Percentiles rank a stretch among this genome's conserved stretches.
phyloP scores from a whole-genome alignment of 2,888 invertebrate genomes.

The Philonicus albiceps region DNA sequence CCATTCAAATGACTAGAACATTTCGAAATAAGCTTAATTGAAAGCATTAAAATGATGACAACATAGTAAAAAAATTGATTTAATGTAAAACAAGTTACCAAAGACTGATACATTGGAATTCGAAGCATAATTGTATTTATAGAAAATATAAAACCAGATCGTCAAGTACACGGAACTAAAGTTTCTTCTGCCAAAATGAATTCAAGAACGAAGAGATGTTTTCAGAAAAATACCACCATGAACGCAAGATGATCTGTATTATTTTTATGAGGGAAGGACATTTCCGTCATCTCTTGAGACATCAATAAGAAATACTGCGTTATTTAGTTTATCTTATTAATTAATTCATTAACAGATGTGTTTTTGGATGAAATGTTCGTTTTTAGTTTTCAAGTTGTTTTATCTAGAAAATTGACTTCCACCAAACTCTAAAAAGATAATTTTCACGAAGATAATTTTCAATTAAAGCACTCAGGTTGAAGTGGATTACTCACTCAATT shows the following conservation, averaged over 20 bases:
- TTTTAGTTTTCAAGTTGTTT: too few species aligned
- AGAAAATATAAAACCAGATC: background rate
- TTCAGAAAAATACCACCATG: background rate
- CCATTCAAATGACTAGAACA: background rate
- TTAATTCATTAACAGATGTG: too few species aligned
- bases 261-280: background rate
- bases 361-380: too few species aligned
- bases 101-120: background rate
- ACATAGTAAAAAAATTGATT: background rate
- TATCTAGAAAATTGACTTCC: too few species aligned
- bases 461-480: too few species aligned
- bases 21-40: background rate
- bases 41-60: background rate
- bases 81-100: background rate
- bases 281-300: background rate
- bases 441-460: too few species aligned
- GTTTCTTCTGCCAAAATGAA: background rate
- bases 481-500: too few species aligned
- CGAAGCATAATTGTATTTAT: background rate
- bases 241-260: background rate
- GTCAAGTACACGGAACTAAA: background rate
- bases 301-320: too few species aligned
- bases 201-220: background rate
- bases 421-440: too few species aligned
- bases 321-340: too few species aligned